Base-by-base conservation (phyloP, 2,797 vertebrate species). In the Nasua narica region DNA sequence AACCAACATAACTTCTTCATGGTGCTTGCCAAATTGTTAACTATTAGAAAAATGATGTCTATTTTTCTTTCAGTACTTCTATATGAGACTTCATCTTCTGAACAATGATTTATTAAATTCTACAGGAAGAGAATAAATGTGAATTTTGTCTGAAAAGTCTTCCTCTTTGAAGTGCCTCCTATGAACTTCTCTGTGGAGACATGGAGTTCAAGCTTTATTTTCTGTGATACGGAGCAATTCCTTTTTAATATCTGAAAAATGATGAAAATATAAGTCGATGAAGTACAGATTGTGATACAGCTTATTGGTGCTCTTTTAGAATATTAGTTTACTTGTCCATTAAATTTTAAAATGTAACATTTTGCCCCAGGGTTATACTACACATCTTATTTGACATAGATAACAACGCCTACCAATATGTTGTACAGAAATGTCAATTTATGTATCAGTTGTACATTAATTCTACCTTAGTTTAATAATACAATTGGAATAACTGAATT, bases 331-430 rank as follows among this genome's bases (percentile, higher is more conserved):
- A 9, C 32, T 77, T 91, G 11, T 37, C 50, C 23, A 78, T 82
- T 96, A 72, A 67, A 90, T 48, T 97, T 83, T 95, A 94, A 92
- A 82, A 83, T 72, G 37, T 48, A 78, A 60, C 14, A 76, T 86
- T 95, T 96, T 95, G 16, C 27, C 52, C 19, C 8, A 78, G 15
- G 67, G 13, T 50, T 86, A 88, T 86, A 27, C 52, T 83, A 56
- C 79, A 65, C 35, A 89, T 78, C 18, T 54, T 81, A 46, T 84
- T 70, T 90, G 50, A 76, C 65, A 46, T 7, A 91, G 77, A 79
- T 54, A 77, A 92, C 58, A 50, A 78, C 67, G 15, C 78, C 50
- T 94, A 90, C 14, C 14, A 37, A 3, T 67, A 12, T 50, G 32
- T 56, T 84, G 21, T 50, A 40, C 4, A 96, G 13, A 67, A 86